A percentile compares a stretch with the other conserved stretches of the same genome.
phyloP scores from a whole-genome alignment of 1,140 invertebrate genomes.

The Pinna nobilis region DNA sequence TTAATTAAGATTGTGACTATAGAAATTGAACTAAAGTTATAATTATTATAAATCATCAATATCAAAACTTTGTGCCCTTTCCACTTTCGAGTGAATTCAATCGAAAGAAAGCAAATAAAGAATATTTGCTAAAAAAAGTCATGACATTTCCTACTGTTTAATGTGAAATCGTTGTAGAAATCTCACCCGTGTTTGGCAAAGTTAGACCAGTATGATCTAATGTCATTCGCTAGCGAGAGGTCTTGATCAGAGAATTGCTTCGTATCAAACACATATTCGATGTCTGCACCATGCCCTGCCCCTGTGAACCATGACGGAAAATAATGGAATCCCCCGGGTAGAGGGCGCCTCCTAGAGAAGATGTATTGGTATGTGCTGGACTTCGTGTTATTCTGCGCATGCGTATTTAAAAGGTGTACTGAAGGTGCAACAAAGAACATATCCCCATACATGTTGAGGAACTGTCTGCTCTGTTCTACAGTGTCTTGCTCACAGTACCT shows the following conservation, averaged over 20 bases:
- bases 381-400: neutral
- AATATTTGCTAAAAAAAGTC: too few relatives aligned
- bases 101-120: too few relatives aligned
- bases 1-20: too few relatives aligned
- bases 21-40: too few relatives aligned
- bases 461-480: conserved; percentile 7
- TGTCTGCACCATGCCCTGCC: neutral
- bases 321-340: neutral
- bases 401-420: neutral
- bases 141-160: too few relatives aligned
- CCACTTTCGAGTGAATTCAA: too few relatives aligned
- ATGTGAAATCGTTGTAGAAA: too few relatives aligned
- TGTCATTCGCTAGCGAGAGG: neutral
- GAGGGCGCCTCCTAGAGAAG: neutral
- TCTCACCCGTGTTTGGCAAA: conserved; percentile 23
- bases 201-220: conserved; percentile 15
- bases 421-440: conserved; percentile 10
- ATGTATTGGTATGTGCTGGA: conserved; percentile 21
- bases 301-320: conserved; percentile 1
- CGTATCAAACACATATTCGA: neutral
- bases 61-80: too few relatives aligned
- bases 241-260: neutral
- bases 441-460: conserved; percentile 9
- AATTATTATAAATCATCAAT: too few relatives aligned
- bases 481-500: neutral